Evolutionary conservation across 1,140 invertebrate species (phyloP), one percentile per base, ranked within the genome.

Genomic region (Brachionus asplanchnoidis): DNA sequence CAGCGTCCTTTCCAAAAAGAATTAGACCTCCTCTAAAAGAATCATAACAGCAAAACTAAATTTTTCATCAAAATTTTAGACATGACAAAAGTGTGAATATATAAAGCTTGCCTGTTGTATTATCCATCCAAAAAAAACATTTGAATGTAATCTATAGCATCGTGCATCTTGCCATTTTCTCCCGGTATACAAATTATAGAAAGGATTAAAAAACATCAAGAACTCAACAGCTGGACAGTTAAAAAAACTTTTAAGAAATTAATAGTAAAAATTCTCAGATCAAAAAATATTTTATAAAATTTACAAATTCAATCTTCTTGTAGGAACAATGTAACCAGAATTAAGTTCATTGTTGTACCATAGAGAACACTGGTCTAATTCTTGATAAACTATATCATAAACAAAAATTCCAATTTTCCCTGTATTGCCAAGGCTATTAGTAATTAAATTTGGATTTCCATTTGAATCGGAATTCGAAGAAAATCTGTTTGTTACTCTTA

Each of bases 11-110:
- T 20, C 78, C 78, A 56, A 3, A 40, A 9, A 14, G 50, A 23
- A 56, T 80, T 9, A 80, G 26, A n/a, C 11, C 7, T 11, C 28
- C 28, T 11, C 40, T 28, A 14, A 9, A 2, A 2, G n/a, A 4
- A 60, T 80, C 50, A 56, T 80, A 80, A 14, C 78, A 80, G 7
- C 78, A 80, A 40, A 80, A 60, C 32, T 77, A 12, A 12, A 23
- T 17, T 26, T 6, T 23, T 6, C 0, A 65, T 28, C 2, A 28
- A 2, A 28, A 1, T 28, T 28, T 28, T 28, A n/a, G 26, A 28
- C 2, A 28, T 28, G 26, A 28, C 1, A 28, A 28, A n/a, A 28
- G 2, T 36, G 32, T 0, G 7, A 28, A 2, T 28, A 28, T 6
- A 9, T 20, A 65, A n/a, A 26, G 28, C 17, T 50, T 6, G 7